Percentiles rank a stretch among this genome's conserved stretches.
phyloP scores from a whole-genome alignment of 2,797 vertebrate genomes.

The Mico argentatus region DNA sequence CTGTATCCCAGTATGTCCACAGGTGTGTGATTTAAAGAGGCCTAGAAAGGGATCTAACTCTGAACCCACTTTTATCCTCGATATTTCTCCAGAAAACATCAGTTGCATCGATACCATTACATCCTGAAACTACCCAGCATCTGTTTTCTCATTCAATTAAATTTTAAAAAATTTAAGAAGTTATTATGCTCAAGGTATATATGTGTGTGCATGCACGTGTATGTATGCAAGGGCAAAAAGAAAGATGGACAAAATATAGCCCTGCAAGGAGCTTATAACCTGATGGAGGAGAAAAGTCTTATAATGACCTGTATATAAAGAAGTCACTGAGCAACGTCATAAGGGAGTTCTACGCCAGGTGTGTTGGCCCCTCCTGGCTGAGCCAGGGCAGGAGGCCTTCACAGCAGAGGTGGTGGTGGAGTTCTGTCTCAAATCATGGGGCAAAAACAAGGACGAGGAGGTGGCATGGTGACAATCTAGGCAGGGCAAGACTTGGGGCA shows the following conservation, averaged over 20 bases:
- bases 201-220: too few species aligned
- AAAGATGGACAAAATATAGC: not conserved
- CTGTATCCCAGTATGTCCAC: not conserved
- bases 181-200: not conserved
- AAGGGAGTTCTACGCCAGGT: not conserved
- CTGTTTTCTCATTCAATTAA: not conserved
- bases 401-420: not conserved
- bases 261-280: not conserved
- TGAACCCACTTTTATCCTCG: not conserved
- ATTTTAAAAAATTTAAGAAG: not conserved
- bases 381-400: not conserved
- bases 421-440: accelerated
- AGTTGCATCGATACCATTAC: not conserved
- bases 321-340: not conserved
- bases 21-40: not conserved
- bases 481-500: too few species aligned
- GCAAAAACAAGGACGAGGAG: not conserved
- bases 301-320: not conserved
- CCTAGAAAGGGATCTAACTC: not conserved
- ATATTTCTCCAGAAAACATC: not conserved
- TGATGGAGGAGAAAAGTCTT: not conserved
- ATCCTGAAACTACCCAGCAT: not conserved
- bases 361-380: not conserved
- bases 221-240: not conserved
- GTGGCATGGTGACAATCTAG: not conserved